Evolutionary conservation across 2,113 vertebrate genomes (phyloP).

Genomic region (Gnathochromis pfefferi): DNA sequence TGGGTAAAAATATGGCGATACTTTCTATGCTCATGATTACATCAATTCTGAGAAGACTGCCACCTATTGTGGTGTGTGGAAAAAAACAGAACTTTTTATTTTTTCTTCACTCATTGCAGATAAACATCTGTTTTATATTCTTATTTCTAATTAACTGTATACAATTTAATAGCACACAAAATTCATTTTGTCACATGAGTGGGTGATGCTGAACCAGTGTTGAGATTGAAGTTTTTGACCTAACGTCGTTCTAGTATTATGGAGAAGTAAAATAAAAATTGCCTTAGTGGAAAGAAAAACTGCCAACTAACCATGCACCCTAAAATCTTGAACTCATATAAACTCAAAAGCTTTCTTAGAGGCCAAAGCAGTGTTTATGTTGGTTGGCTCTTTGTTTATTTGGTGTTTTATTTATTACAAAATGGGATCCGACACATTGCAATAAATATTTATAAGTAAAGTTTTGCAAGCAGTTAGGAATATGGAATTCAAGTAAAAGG

Average conservation of each 20-base stretch:
- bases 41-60: not conserved
- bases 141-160: constrained; percentile 18
- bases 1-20: not conserved
- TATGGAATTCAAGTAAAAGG: not conserved
- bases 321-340: not conserved
- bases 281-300: not conserved
- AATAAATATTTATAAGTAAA: not conserved
- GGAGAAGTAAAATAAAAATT: not conserved
- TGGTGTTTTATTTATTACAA: not conserved
- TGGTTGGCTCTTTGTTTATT: not conserved
- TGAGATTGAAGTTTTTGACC: not conserved
- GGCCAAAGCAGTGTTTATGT: not conserved
- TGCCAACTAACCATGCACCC: not conserved
- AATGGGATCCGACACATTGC: not conserved
- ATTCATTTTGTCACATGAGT: constrained; percentile 13
- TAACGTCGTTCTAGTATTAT: not conserved
- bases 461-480: not conserved
- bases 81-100: not conserved
- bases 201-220: not conserved
- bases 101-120: not conserved
- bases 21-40: not conserved
- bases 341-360: not conserved
- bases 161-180: constrained; percentile 29
- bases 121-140: constrained; percentile 36
- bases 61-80: not conserved